Percentiles rank a stretch among this genome's conserved stretches.
Conservation (phyloP, 1,140 invertebrate species). For the Cataglyphis hispanica region DNA sequence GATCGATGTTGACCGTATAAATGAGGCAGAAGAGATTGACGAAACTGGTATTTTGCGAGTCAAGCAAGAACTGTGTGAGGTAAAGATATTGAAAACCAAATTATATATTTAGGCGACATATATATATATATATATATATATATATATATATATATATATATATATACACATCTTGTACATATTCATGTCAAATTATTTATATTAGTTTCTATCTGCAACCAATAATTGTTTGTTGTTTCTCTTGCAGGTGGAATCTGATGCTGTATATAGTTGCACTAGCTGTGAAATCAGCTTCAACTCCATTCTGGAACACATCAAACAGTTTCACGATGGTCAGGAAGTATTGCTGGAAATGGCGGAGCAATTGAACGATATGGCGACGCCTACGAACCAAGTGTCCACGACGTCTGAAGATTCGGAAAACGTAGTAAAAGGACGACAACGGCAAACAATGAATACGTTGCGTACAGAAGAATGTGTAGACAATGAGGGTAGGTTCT, state of each 20-base stretch:
- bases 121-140: no score
- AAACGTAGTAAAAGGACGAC: conserved; percentile 63
- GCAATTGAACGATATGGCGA: conserved; percentile 76
- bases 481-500: conserved; percentile 86
- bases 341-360: conserved; percentile 88
- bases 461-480: conserved; percentile 85
- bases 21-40: conserved; percentile 75
- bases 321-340: conserved; percentile 90
- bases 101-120: background rate
- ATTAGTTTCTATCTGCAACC: conserved; percentile 3
- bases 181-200: conserved; percentile 11
- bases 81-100: conserved; percentile 54
- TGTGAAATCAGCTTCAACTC: conserved; percentile 89
- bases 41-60: conserved; percentile 77
- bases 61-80: conserved; percentile 82
- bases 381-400: conserved; percentile 17
- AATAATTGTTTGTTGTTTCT: conserved; percentile 10
- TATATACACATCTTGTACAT: background rate
- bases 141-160: background rate
- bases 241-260: conserved; percentile 78
- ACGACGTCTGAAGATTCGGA: conserved; percentile 61
- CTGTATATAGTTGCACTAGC: conserved; percentile 88
- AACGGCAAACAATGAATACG: conserved; percentile 84
- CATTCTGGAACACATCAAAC: conserved; percentile 89
- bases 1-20: conserved; percentile 77